Conservation (phyloP, 2,113 vertebrate genomes). For the Hystrix cristata region DNA sequence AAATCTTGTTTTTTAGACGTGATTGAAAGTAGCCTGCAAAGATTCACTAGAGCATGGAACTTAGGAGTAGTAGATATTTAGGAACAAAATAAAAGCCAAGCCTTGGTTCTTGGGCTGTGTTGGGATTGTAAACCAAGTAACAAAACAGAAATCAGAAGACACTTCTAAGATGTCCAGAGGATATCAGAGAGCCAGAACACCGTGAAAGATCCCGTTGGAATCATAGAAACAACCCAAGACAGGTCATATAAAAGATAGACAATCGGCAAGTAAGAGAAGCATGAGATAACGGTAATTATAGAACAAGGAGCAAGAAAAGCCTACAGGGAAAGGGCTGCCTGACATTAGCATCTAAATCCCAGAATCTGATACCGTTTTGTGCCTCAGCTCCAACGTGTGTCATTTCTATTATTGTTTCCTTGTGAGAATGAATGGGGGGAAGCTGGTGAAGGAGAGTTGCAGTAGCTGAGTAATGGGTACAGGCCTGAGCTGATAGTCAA, state of each 20-base stretch:
- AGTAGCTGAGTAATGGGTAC: background rate
- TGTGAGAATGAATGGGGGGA: too few relatives aligned
- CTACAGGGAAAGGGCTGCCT: background rate
- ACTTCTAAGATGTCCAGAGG: too few relatives aligned
- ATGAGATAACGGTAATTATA: background rate
- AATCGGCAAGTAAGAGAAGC: background rate
- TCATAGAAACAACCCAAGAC: too few relatives aligned
- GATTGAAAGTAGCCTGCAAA: background rate
- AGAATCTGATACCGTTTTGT: background rate
- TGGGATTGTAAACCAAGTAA: background rate
- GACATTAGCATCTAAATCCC: background rate
- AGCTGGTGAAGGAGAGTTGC: background rate
- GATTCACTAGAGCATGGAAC: background rate
- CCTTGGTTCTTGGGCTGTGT: too few relatives aligned
- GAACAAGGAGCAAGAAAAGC: background rate
- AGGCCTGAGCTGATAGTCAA: background rate
- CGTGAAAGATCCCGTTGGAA: background rate
- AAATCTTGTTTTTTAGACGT: too few relatives aligned
- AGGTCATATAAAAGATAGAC: background rate
- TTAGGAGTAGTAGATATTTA: background rate
- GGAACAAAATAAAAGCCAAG: background rate
- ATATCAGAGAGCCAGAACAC: background rate
- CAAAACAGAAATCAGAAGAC: background rate
- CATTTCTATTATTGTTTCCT: background rate
- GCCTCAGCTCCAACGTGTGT: rapidly evolving